phyloP scores from a whole-genome alignment of 2,113 vertebrate species.

The Thunnus thynnus region DNA sequence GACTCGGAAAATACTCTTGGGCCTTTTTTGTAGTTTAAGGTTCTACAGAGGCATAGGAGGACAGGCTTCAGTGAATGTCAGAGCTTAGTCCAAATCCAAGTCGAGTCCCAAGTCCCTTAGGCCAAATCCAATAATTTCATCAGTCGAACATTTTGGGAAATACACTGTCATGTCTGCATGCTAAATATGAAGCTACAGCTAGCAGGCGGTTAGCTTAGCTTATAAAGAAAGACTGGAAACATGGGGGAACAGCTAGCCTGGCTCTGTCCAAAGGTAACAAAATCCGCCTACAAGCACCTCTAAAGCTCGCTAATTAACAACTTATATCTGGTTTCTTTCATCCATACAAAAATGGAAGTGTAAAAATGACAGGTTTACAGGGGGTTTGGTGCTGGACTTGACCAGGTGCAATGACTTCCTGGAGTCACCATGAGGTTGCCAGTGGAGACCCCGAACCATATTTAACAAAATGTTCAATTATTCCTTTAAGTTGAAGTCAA shows the following conservation, averaged over 20 bases:
- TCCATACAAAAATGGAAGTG: neutral
- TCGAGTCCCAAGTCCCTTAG: neutral
- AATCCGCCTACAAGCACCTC: neutral
- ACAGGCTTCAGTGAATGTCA: conserved; percentile 14
- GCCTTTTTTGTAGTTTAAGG: neutral
- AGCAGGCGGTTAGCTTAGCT: too few relatives aligned
- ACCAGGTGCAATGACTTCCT: neutral
- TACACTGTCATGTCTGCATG: neutral
- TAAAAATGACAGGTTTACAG: neutral
- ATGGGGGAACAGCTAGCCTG: too few relatives aligned
- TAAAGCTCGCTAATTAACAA: neutral
- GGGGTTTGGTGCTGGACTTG: neutral
- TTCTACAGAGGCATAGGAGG: neutral
- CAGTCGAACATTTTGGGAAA: conserved; percentile 15
- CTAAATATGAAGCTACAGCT: too few relatives aligned
- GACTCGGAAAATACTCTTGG: too few relatives aligned
- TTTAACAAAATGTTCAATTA: too few relatives aligned
- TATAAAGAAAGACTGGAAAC: too few relatives aligned
- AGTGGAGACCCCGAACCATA: neutral
- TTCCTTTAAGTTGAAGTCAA: neutral
- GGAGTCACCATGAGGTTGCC: neutral
- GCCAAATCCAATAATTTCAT: neutral
- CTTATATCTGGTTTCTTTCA: neutral
- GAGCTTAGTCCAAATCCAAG: neutral
- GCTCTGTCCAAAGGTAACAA: neutral